These are phyloP conservation scores for Tetraodon nigroviridis DNA, from an alignment of 2,113 vertebrate species.

Conservation along the genomic window DNA sequence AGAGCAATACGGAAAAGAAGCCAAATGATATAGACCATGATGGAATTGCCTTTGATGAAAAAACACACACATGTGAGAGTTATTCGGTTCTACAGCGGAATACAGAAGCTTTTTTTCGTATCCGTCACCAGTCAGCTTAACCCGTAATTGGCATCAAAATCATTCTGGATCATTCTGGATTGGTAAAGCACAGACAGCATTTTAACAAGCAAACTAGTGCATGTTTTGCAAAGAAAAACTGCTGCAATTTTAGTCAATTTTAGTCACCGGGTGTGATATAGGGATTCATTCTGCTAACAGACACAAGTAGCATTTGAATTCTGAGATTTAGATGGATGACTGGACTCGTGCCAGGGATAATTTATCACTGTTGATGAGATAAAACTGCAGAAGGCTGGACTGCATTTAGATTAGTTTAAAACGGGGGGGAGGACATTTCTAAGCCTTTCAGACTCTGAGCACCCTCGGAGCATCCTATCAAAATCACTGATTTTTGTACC, in stretches of 20 bases:
- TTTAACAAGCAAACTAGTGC: no score
- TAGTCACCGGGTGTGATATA: neutral
- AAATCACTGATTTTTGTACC: constrained; percentile 28
- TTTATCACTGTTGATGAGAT: constrained; percentile 20
- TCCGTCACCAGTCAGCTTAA: no score
- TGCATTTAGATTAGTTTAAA: constrained; percentile 26
- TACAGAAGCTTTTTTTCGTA: no score
- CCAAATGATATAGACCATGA: constrained; percentile 16
- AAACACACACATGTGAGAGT: constrained; percentile 3
- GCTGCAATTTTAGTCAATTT: neutral
- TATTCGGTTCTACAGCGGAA: neutral
- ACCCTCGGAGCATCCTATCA: constrained; percentile 38
- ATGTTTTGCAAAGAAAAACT: no score
- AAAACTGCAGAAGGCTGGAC: constrained; percentile 17
- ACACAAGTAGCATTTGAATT: constrained; percentile 16
- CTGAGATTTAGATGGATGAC: constrained; percentile 15
- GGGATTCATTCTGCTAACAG: neutral
- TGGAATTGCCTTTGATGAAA: constrained; percentile 1
- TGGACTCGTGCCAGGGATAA: constrained; percentile 29
- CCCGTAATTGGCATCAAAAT: neutral
- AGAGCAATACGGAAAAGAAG: constrained; percentile 34
- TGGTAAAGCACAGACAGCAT: no score
- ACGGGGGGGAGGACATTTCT: constrained; percentile 8
- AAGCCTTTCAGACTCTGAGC: neutral
- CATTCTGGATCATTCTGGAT: neutral